Evolutionary conservation across 2,888 invertebrate genomes (phyloP).

Genomic region (Onthophagus sagittarius): DNA sequence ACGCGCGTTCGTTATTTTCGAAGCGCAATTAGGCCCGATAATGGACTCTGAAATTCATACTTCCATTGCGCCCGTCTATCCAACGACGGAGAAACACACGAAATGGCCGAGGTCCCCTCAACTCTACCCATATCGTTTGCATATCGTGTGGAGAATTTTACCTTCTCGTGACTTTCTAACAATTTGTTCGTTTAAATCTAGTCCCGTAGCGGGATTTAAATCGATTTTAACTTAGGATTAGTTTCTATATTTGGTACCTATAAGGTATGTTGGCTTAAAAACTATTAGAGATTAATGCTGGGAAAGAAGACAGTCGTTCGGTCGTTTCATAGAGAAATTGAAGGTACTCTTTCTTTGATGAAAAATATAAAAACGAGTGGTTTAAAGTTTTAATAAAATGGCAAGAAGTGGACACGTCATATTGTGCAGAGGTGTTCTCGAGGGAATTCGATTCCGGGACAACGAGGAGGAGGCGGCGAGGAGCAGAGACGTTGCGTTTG

Average conservation of each 20-base stretch:
- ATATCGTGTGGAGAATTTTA: not conserved
- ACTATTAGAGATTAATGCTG: not conserved
- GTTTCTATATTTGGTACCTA: not conserved
- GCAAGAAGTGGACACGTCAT: not conserved
- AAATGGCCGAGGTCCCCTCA: not conserved
- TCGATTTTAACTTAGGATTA: not conserved
- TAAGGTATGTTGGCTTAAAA: not conserved
- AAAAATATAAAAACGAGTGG: not conserved
- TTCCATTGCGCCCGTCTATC: not conserved
- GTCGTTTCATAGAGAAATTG: no score
- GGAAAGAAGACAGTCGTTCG: no score
- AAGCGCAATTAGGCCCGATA: not conserved
- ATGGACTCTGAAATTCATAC: not conserved
- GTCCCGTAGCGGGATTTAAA: not conserved
- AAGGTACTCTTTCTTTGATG: not conserved
- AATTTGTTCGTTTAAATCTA: not conserved
- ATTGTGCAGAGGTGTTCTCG: not conserved
- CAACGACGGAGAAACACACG: not conserved
- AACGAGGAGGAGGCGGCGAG: not conserved
- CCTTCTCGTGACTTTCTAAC: not conserved
- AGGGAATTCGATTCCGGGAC: not conserved
- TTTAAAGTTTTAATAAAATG: not conserved
- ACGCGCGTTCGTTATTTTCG: constrained; percentile 20
- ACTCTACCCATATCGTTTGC: not conserved
- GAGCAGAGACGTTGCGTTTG: not conserved